Conservation (phyloP, 2,797 vertebrate genomes). For the Gila robusta region DNA sequence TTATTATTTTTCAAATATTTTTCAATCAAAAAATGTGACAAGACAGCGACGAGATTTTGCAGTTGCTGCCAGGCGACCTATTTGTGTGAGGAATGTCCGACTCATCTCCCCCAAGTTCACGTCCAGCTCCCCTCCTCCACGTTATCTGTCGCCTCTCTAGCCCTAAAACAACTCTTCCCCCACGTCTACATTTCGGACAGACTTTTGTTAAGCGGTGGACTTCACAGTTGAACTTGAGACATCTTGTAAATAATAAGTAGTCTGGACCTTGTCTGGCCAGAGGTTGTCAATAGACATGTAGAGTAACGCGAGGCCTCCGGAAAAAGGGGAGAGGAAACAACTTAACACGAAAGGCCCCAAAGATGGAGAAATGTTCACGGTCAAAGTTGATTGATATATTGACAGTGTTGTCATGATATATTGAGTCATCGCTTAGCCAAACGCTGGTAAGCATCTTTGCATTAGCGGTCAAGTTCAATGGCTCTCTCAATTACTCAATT, state of each 20-base stretch:
- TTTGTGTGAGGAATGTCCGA: slow-evolving; percentile 40
- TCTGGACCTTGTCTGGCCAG: slow-evolving; percentile 81
- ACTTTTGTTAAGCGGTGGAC: slow-evolving; percentile 79
- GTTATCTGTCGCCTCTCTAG: slow-evolving; percentile 41
- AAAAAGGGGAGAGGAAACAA: slow-evolving; percentile 67
- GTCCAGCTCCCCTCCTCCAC: slow-evolving; percentile 68
- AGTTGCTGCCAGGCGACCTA: neutral
- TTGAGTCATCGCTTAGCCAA: slow-evolving; percentile 1
- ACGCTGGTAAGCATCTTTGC: neutral
- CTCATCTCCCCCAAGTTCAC: slow-evolving; percentile 78
- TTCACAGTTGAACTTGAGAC: slow-evolving; percentile 85
- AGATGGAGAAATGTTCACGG: slow-evolving; percentile 52
- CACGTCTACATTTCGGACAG: slow-evolving; percentile 73
- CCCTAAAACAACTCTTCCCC: slow-evolving; percentile 60
- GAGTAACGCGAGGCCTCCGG: slow-evolving; percentile 45
- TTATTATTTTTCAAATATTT: neutral
- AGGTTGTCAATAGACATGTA: slow-evolving; percentile 60
- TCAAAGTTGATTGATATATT: slow-evolving; percentile 37
- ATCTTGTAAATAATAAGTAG: slow-evolving; percentile 83
- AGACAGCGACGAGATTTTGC: neutral
- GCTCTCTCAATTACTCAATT: neutral
- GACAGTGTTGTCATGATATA: slow-evolving; percentile 3
- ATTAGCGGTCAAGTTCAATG: slow-evolving; percentile 8
- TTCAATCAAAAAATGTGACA: neutral
- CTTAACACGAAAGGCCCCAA: slow-evolving; percentile 67